Conservation (phyloP, 2,888 invertebrate species). For the Torymus tubicola region DNA sequence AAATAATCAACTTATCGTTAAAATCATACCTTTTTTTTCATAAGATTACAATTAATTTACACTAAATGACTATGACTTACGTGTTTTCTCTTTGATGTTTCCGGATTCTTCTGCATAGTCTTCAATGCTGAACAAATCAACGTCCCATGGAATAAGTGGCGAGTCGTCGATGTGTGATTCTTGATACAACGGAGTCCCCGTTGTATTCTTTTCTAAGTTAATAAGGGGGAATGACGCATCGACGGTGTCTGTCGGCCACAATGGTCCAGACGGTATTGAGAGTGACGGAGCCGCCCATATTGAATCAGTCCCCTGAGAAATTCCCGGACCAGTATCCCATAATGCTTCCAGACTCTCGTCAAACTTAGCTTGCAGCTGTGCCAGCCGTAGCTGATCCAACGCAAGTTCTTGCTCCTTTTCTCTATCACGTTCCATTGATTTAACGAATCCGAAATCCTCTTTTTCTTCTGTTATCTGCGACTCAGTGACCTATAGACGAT, state of each 20-base stretch:
- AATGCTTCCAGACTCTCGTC: slow-evolving; percentile 83
- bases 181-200: slow-evolving; percentile 67
- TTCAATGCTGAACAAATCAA: slow-evolving; percentile 72
- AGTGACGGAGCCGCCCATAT: slow-evolving; percentile 75
- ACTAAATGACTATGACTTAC: slow-evolving; percentile 59
- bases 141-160: slow-evolving; percentile 73
- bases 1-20: too few species aligned
- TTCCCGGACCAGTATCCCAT: slow-evolving; percentile 79
- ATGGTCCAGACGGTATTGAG: slow-evolving; percentile 73
- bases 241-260: slow-evolving; percentile 71
- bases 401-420: slow-evolving; percentile 70
- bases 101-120: slow-evolving; percentile 70
- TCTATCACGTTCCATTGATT: slow-evolving; percentile 72
- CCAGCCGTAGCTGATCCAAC: slow-evolving; percentile 78
- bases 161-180: slow-evolving; percentile 68
- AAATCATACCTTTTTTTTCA: too few species aligned
- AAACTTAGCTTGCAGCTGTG: slow-evolving; percentile 83
- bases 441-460: slow-evolving; percentile 72
- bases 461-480: slow-evolving; percentile 66
- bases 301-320: slow-evolving; percentile 72
- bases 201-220: slow-evolving; percentile 65
- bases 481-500: slow-evolving; percentile 64
- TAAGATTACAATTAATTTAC: too few species aligned
- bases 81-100: slow-evolving; percentile 68
- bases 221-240: slow-evolving; percentile 68